Evolutionary conservation across 2,888 invertebrate genomes (phyloP).

Genomic region (Dorcus hopei): DNA sequence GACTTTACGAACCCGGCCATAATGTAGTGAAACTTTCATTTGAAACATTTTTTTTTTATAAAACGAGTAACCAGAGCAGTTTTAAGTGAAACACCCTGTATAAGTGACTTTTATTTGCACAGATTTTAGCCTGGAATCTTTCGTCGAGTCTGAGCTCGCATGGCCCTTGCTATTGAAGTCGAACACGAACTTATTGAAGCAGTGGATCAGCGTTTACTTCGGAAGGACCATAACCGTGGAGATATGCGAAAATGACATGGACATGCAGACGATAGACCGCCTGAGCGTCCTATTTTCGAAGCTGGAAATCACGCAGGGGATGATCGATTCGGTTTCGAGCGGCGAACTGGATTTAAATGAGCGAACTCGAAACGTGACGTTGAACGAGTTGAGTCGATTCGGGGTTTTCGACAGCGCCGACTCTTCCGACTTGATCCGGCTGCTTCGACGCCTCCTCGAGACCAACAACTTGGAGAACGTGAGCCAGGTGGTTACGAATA

Average conservation of each 20-base stretch:
- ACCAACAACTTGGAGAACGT: slow-evolving; percentile 55
- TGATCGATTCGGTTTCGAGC: slow-evolving; percentile 56
- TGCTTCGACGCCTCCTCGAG: slow-evolving; percentile 60
- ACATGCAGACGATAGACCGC: slow-evolving; percentile 42
- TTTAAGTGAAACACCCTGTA: no score
- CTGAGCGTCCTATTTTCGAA: slow-evolving; percentile 54
- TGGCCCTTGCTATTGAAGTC: slow-evolving; percentile 60
- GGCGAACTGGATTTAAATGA: slow-evolving; percentile 54
- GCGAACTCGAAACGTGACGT: slow-evolving; percentile 57
- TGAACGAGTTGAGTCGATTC: slow-evolving; percentile 60
- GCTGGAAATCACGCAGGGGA: slow-evolving; percentile 57
- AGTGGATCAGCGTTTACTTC: slow-evolving; percentile 61
- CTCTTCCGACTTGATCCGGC: slow-evolving; percentile 52
- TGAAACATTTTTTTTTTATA: no score
- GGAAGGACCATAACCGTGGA: slow-evolving; percentile 37
- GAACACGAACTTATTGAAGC: slow-evolving; percentile 58
- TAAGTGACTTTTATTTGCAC: slow-evolving; percentile 26
- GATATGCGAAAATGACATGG: slow-evolving; percentile 30
- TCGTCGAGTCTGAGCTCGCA: slow-evolving; percentile 53
- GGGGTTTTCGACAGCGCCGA: slow-evolving; percentile 65
- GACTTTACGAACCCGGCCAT: no score
- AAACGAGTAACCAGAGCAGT: no score
- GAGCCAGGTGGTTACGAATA: slow-evolving; percentile 52
- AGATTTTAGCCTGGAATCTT: slow-evolving; percentile 55
- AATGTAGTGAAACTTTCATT: background rate